Evolutionary conservation across 2,113 vertebrate species (phyloP), one percentile per base, ranked within the genome.

Genomic region (Eira barbara): DNA sequence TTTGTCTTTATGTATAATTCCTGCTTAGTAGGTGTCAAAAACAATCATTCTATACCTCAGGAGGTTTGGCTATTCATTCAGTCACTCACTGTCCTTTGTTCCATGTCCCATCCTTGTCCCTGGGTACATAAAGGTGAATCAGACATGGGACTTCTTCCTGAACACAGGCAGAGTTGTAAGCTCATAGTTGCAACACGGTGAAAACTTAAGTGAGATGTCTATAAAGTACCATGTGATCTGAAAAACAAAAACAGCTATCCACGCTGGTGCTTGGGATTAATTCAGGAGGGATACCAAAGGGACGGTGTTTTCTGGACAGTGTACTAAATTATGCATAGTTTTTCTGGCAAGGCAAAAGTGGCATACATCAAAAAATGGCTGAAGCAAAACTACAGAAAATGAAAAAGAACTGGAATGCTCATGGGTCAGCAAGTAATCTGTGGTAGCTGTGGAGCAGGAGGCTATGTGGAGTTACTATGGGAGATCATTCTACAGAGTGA

Each of bases 1-100:
- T 88, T 89, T 92, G 55, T 31, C 63, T 95, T 78, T 87, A 31
- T 90, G 67, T 80, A 91, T 23, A 79, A 69, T 93, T 96, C 47
- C 55, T 90, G 29, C 63, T 89, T 86, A 9, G 42, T 87, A 73
- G 55, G 2, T 81, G 7, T 94, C 18, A 90, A 76, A 25, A 92
- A 79, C 42, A 96, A 96, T 89, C 83, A 65, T 87, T 61, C 45
- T 69, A 71, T 3, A 87, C 29, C 61, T 91, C 47, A 39, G 29
- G 80, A 87, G 65, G 1, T 76, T 34, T 87, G 92, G 15, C 7
- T 95, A 31, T 92, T 83, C 47, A 95, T 74, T 91, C 3, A 14
- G 25, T 79, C 14, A 74, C 79, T 96, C 31, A 31, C 10, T 23
- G 9, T 65, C 9, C 49, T 82, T 91, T 83, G 18, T 65, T 80